These are phyloP conservation scores for Pachliopta kotzebuea DNA, from an alignment of 2,888 invertebrate genomes.

Conservation along the genomic window DNA sequence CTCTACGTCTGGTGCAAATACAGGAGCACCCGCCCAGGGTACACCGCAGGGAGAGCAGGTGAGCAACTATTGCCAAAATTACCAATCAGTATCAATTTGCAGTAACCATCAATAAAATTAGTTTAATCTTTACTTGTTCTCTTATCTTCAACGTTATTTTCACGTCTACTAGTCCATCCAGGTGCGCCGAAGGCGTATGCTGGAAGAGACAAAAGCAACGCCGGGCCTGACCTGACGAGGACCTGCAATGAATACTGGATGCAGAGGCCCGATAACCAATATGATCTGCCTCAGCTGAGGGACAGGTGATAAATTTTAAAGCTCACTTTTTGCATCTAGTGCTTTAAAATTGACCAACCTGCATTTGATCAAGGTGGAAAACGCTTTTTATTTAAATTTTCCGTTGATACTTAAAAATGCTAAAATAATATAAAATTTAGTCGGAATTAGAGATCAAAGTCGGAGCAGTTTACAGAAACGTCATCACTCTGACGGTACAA, in stretches of 20 bases:
- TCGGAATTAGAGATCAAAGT: no score
- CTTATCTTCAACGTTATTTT: constrained; percentile 3
- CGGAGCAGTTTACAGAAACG: no score
- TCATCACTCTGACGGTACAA: no score
- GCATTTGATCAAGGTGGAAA: no score
- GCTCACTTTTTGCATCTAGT: neutral
- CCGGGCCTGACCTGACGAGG: constrained; percentile 64
- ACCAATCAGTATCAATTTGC: no score
- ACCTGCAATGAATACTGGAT: constrained; percentile 75
- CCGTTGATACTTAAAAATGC: no score
- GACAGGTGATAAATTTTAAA: constrained; percentile 48
- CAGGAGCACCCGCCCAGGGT: constrained; percentile 52
- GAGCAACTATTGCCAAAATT: no score
- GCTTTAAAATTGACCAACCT: no score
- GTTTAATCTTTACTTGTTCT: no score
- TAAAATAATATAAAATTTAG: no score
- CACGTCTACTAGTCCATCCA: constrained; percentile 21
- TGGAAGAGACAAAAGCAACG: constrained; percentile 53
- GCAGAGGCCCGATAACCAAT: constrained; percentile 68
- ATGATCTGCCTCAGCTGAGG: constrained; percentile 70
- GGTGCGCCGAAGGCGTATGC: constrained; percentile 58
- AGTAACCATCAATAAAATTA: no score
- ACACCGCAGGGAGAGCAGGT: constrained; percentile 63
- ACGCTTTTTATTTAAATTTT: no score
- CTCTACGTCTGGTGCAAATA: constrained; percentile 67